Percentiles rank a stretch among this genome's conserved stretches.
These are phyloP conservation scores for Platichthys flesus DNA, from an alignment of 2,113 vertebrate species.

Conservation along the genomic window DNA sequence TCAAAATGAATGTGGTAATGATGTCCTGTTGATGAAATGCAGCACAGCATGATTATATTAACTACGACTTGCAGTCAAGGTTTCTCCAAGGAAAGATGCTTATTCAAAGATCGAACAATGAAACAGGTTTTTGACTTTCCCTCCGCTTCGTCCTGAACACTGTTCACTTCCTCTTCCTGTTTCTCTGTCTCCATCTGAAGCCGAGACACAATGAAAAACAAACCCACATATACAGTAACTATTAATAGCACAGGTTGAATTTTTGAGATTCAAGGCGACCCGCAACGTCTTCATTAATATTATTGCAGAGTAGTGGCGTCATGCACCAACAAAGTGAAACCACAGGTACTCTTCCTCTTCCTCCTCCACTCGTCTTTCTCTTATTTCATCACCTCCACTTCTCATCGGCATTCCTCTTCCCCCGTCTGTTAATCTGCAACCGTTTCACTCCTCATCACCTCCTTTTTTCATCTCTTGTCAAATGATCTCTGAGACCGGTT, in stretches of 20 bases:
- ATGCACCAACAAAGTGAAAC: constrained; percentile 67
- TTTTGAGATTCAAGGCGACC: constrained; percentile 5
- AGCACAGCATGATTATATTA: neutral
- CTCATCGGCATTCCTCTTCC: constrained; percentile 55
- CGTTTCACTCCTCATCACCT: constrained; percentile 62
- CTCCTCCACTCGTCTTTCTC: constrained; percentile 24
- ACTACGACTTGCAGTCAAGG: constrained; percentile 11
- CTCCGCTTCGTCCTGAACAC: no score
- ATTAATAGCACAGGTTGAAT: constrained; percentile 33
- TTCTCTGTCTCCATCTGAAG: neutral
- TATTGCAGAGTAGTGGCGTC: constrained; percentile 73
- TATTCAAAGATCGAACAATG: neutral
- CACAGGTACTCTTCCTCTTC: constrained; percentile 53
- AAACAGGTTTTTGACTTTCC: neutral
- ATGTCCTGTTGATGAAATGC: constrained; percentile 29
- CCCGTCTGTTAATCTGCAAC: constrained; percentile 55
- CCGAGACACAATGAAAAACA: neutral
- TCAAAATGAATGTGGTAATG: constrained; percentile 22
- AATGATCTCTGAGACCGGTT: constrained; percentile 71
- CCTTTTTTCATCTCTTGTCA: constrained; percentile 74
- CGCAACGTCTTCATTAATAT: constrained; percentile 35
- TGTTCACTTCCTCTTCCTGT: neutral
- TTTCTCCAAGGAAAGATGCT: neutral
- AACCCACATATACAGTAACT: constrained; percentile 1
- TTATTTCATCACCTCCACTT: constrained; percentile 64